Conservation (phyloP, 2,113 vertebrate species). For the Sakesphorus luctuosus region DNA sequence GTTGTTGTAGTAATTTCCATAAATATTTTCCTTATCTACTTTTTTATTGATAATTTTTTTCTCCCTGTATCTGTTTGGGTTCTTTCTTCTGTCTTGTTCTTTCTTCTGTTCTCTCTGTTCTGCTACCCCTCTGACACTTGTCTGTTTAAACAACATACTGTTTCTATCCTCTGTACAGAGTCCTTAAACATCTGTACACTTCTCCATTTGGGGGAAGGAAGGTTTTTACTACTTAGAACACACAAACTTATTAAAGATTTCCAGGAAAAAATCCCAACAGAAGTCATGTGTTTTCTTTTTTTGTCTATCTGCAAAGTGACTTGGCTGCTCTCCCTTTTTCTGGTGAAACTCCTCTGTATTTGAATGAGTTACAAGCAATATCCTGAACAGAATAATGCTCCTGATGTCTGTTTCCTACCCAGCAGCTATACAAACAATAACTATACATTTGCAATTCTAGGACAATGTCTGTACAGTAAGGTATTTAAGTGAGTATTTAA, state of each 20-base stretch:
- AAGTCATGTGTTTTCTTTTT: neutral
- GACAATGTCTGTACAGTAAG: neutral
- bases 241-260: neutral
- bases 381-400: neutral
- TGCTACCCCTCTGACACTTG: neutral
- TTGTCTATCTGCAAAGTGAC: neutral
- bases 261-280: neutral
- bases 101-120: neutral
- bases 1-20: neutral
- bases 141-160: neutral
- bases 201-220: neutral
- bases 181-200: neutral
- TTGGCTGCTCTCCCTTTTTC: neutral
- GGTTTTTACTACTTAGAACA: neutral
- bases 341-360: neutral
- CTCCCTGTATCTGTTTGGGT: neutral
- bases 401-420: neutral
- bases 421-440: slow-evolving; percentile 17
- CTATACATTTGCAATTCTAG: neutral
- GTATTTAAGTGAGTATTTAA: neutral
- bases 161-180: neutral
- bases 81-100: neutral
- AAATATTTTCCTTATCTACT: neutral
- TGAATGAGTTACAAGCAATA: neutral
- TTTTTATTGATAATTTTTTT: neutral